A percentile compares a stretch with the other conserved stretches of the same genome.
Evolutionary conservation across 2,797 vertebrate genomes (phyloP).

Genomic region (Bufotes viridis): DNA sequence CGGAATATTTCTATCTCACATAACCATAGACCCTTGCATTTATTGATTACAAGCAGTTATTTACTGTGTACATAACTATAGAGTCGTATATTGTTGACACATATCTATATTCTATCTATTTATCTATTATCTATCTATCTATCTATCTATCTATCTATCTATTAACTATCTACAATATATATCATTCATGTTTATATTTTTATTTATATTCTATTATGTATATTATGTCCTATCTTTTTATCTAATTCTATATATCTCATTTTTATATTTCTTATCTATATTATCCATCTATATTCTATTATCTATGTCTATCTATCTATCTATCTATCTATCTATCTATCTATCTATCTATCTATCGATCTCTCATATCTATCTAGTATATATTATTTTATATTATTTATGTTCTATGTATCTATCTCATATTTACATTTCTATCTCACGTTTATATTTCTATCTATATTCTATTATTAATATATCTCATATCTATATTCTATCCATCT

Average conservation of each 20-base stretch:
- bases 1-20: not conserved
- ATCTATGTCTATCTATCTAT: not conserved
- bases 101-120: not conserved
- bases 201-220: no score
- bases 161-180: not conserved
- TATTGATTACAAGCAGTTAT: not conserved
- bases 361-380: no score
- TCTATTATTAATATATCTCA: not conserved
- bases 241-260: no score
- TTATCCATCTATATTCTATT: not conserved
- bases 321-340: no score
- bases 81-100: not conserved
- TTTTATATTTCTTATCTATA: no score
- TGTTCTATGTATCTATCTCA: no score
- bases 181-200: not conserved
- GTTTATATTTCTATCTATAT: not conserved
- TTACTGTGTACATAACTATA: not conserved
- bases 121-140: not conserved
- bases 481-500: no score
- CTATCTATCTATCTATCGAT: no score
- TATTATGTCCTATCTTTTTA: no score
- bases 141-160: slow-evolving; percentile 25
- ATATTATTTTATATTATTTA: no score
- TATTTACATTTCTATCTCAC: not conserved
- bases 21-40: not conserved